Percentiles rank a stretch among this genome's conserved stretches.
Evolutionary conservation across 2,113 vertebrate genomes (phyloP).

Genomic region (Amblyopsis rosae): DNA sequence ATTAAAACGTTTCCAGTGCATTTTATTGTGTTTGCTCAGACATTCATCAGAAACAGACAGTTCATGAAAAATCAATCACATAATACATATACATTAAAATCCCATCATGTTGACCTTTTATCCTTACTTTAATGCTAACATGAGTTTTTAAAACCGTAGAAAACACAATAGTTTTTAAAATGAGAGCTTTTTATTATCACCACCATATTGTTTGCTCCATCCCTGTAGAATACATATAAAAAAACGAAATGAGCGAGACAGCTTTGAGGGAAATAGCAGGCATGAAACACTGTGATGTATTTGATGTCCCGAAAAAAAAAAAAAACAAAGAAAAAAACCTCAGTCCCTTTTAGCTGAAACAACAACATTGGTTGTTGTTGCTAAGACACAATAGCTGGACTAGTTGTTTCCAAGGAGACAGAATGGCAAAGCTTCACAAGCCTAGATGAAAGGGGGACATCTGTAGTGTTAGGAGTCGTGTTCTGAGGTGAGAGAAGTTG

Average conservation of each 20-base stretch:
- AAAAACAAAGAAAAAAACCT: neutral
- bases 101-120: slow-evolving; percentile 17
- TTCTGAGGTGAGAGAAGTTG: slow-evolving; percentile 36
- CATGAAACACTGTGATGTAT: slow-evolving; percentile 19
- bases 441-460: slow-evolving; percentile 32
- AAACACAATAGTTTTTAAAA: slow-evolving; percentile 45
- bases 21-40: slow-evolving; percentile 69
- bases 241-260: slow-evolving; percentile 36
- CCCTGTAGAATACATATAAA: slow-evolving; percentile 40
- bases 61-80: slow-evolving; percentile 49
- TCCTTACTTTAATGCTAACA: slow-evolving; percentile 54
- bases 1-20: slow-evolving; percentile 55
- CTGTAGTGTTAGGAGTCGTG: slow-evolving; percentile 26
- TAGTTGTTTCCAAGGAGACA: slow-evolving; percentile 30
- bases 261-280: slow-evolving; percentile 17
- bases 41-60: slow-evolving; percentile 55
- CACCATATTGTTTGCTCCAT: slow-evolving; percentile 31
- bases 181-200: slow-evolving; percentile 4
- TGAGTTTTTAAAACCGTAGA: slow-evolving; percentile 21
- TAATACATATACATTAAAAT: slow-evolving; percentile 63
- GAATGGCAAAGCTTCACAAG: slow-evolving; percentile 33
- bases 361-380: slow-evolving; percentile 10
- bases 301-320: slow-evolving; percentile 7
- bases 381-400: slow-evolving; percentile 26
- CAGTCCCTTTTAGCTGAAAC: slow-evolving; percentile 1